Evolutionary conservation across 1,140 invertebrate genomes (phyloP), one percentile per base, ranked within the genome.

Genomic region (Drosophila pallidifrons): DNA sequence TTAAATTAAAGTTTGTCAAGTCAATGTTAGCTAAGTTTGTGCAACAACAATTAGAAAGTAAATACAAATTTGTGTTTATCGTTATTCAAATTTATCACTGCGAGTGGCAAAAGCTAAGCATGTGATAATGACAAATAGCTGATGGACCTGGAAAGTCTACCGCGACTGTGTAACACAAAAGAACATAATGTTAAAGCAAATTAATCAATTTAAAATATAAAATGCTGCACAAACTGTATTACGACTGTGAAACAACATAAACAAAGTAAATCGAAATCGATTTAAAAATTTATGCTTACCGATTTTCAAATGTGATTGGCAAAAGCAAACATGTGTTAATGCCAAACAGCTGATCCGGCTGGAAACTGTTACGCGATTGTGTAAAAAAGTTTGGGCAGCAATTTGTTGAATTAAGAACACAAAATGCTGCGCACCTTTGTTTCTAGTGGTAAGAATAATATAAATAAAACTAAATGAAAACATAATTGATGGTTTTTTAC

Each of bases 321-420:
- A 59, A 67, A 32, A 5, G 0, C 28, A 4, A 41, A 35, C 63
- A 69, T 79, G 74, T 80, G 69, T 74, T 74, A 49, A 20, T 55
- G 38, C 15, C 16, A 10, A 65, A 69, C 83, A 88, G 80, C 80
- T 89, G 83, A 69, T 54, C 41, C 11, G 0, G 16, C n/a, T 32
- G 8, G 15, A 38, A 38, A 49, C 20, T 88, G 75, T 89, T 88
- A 88, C 85, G 83, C 85, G 83, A 87, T 28, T 30, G 30, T 15
- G 5, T 7, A 67, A 46, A 65, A 47, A 38, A 60, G 0, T n/a
- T 43, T 11, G 16, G 1, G 2, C 1, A 15, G 66, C 69, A 55
- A 51, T 57, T 59, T 63, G 1, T 10, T 52, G 1, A 8, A 47
- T 77, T 60, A 77, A 70, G 16, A 32, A 35, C 1, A 20, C 5